Conservation (phyloP, 1,140 invertebrate genomes). For the Drosophila triauraria region DNA sequence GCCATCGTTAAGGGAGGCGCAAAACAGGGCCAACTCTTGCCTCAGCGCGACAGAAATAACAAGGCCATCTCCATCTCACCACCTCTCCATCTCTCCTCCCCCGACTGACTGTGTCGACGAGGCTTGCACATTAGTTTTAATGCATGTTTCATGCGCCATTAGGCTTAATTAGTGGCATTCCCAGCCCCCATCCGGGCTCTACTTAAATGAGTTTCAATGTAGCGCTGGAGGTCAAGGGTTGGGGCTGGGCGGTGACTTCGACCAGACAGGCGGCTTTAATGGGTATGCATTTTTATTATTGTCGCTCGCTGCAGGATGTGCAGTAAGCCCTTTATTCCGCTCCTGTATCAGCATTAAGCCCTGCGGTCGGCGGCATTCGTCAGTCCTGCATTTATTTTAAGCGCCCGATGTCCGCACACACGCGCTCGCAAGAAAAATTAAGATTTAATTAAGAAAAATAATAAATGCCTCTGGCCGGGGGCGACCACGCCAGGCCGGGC, state of each 20-base stretch:
- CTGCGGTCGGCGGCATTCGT: slow-evolving; percentile 24
- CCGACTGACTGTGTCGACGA: slow-evolving; percentile 24
- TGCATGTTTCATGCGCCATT: slow-evolving; percentile 83
- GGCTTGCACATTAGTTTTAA: slow-evolving; percentile 81
- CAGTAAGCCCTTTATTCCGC: slow-evolving; percentile 20
- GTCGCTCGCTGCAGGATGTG: slow-evolving; percentile 35
- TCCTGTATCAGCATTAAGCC: slow-evolving; percentile 47
- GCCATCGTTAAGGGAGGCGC: slow-evolving; percentile 51
- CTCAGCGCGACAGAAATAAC: slow-evolving; percentile 28
- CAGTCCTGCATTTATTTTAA: slow-evolving; percentile 44
- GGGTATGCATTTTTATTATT: slow-evolving; percentile 58
- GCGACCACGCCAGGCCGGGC: slow-evolving; percentile 21
- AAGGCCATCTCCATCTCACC: slow-evolving; percentile 16
- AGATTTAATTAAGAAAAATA: slow-evolving; percentile 83
- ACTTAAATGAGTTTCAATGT: slow-evolving; percentile 68
- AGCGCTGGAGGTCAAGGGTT: slow-evolving; percentile 30
- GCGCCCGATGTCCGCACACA: slow-evolving; percentile 23
- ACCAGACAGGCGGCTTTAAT: slow-evolving; percentile 7
- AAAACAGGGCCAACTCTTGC: slow-evolving; percentile 24
- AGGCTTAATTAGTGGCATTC: slow-evolving; percentile 79
- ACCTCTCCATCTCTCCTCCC: neutral
- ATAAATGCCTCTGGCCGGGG: slow-evolving; percentile 59
- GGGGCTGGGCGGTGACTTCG: neutral
- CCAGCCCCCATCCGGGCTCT: slow-evolving; percentile 19
- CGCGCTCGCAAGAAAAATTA: slow-evolving; percentile 45